These are phyloP conservation scores for Corticium candelabrum DNA, from an alignment of 37 sponge, comb jelly and placozoan genomes.

Conservation along the genomic window DNA sequence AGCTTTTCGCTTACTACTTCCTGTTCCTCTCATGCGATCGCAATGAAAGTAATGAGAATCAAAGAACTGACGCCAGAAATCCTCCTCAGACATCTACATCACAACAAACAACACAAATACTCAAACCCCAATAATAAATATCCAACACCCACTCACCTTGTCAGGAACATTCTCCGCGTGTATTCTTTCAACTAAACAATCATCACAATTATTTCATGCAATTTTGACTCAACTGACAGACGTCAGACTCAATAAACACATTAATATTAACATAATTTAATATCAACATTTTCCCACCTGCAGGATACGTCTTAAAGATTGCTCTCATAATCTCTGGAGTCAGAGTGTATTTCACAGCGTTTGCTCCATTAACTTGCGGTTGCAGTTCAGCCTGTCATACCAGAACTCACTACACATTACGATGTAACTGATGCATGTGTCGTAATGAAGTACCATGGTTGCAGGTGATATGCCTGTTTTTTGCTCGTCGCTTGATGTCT, in stretches of 20 bases:
- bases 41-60: constrained; percentile 73
- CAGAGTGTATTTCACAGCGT: constrained; percentile 58
- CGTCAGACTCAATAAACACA: too few relatives aligned
- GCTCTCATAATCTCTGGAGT: constrained; percentile 54
- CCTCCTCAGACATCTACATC: constrained; percentile 57
- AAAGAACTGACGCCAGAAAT: constrained; percentile 80
- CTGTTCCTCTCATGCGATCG: constrained; percentile 3
- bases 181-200: constrained; percentile 11
- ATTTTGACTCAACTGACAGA: too few relatives aligned
- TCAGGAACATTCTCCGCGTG: constrained; percentile 9
- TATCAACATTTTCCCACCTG: constrained; percentile 34
- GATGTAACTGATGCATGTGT: background rate
- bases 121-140: background rate
- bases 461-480: background rate
- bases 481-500: background rate
- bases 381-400: constrained; percentile 58
- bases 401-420: background rate
- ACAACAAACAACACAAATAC: background rate
- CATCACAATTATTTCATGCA: too few relatives aligned
- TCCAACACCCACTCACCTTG: constrained; percentile 11
- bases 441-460: background rate
- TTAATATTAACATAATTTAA: constrained; percentile 6
- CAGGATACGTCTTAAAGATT: constrained; percentile 79
- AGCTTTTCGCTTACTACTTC: background rate
- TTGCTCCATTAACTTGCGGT: constrained; percentile 56